These are phyloP conservation scores for Eugnorisma glareosa DNA, from an alignment of 2,888 invertebrate species.

Conservation along the genomic window DNA sequence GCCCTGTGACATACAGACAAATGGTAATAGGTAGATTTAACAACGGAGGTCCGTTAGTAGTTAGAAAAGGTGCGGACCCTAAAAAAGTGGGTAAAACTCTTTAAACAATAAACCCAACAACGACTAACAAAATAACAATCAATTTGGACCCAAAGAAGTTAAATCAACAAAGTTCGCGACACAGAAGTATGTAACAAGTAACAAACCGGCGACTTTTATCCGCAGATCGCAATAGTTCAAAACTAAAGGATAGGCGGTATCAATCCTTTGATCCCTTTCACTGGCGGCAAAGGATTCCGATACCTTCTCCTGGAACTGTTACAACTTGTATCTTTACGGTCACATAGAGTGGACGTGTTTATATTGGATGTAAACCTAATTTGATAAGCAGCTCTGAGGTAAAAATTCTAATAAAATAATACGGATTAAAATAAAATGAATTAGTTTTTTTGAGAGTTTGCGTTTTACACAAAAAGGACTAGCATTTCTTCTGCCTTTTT, in stretches of 20 bases:
- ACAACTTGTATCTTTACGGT: conserved; percentile 2
- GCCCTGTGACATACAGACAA: background rate
- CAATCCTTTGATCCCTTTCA: conserved; percentile 61
- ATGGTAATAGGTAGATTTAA: background rate
- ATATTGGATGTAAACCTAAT: background rate
- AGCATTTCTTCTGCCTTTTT: background rate
- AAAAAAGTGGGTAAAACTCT: conserved; percentile 3
- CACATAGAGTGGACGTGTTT: background rate
- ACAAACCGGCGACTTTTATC: conserved; percentile 45
- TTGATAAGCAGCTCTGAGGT: background rate
- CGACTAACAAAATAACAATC: conserved; percentile 11
- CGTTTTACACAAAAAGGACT: background rate
- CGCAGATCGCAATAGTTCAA: conserved; percentile 46
- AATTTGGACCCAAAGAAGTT: conserved; percentile 26
- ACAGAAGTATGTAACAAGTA: conserved; percentile 43
- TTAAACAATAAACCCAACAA: background rate
- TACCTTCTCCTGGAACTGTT: conserved; percentile 29
- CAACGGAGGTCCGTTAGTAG: background rate
- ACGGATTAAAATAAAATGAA: background rate
- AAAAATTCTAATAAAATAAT: no score
- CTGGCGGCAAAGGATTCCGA: conserved; percentile 33
- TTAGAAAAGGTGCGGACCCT: background rate
- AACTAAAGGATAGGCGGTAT: conserved; percentile 45
- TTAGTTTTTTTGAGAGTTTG: background rate
- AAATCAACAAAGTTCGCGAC: conserved; percentile 41